These are phyloP conservation scores for Himalopsyche japonica DNA, from an alignment of 2,888 invertebrate genomes.

Conservation along the genomic window DNA sequence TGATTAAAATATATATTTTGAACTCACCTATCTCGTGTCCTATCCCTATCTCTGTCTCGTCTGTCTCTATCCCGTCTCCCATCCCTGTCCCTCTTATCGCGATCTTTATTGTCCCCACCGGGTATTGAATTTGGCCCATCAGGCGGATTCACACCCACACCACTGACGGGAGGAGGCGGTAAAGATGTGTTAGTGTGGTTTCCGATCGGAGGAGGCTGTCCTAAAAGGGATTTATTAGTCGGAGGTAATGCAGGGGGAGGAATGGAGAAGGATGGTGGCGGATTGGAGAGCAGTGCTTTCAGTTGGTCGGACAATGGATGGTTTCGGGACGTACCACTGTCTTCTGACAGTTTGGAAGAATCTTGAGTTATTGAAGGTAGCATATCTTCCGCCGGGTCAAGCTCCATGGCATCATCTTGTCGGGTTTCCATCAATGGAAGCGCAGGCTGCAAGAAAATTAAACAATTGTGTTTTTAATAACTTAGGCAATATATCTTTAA, in stretches of 20 bases:
- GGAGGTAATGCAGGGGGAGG: conserved; percentile 48
- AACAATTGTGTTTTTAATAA: no score
- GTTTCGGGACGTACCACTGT: conserved; percentile 42
- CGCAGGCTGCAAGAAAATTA: neutral
- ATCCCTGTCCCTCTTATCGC: conserved; percentile 42
- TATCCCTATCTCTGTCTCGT: conserved; percentile 42
- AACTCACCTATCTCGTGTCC: conserved; percentile 42
- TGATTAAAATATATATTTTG: no score
- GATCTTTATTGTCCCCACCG: conserved; percentile 43
- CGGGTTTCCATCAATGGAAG: conserved; percentile 35
- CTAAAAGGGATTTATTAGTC: conserved; percentile 36
- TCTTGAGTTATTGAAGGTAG: conserved; percentile 37
- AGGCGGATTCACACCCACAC: conserved; percentile 41
- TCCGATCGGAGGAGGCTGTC: conserved; percentile 38
- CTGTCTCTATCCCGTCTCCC: conserved; percentile 36
- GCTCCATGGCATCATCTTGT: conserved; percentile 77
- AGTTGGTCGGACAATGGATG: conserved; percentile 58
- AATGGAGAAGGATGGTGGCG: conserved; percentile 52
- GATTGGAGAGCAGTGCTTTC: conserved; percentile 59
- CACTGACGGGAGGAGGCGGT: conserved; percentile 41
- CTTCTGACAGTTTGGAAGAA: conserved; percentile 48
- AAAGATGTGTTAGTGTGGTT: conserved; percentile 10
- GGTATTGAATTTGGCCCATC: conserved; percentile 35
- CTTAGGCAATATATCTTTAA: neutral
- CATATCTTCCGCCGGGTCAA: conserved; percentile 67